Evolutionary conservation across 1,140 invertebrate species (phyloP), one percentile per base, ranked within the genome.

Genomic region (Tribolium castaneum): DNA sequence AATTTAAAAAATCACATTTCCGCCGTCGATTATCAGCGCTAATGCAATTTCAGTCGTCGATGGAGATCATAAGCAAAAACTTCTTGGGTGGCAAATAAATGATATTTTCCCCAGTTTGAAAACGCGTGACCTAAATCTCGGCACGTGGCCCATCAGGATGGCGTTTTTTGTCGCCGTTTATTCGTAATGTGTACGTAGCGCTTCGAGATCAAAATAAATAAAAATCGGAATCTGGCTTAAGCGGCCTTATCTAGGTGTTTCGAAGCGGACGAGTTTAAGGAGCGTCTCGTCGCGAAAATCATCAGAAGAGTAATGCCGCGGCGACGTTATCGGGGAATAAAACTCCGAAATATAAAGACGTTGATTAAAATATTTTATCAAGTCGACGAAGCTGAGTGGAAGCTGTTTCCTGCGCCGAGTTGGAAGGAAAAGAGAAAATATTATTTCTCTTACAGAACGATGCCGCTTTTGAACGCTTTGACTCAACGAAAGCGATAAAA

Each of bases 391-490:
- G 77, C 71, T 49, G 66, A 74, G 52, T 54, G 52, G 71, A 78
- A 78, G 77, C 77, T 74, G 77, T 74, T 78, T 78, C 71, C 77
- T 19, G 50, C 70, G 75, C 19, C 25, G 45, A 50, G 54, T 54
- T 62, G 70, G 35, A 70, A 77, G 78, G 54, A 81, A 80, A 77
- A 78, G 66, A 75, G 78, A 81, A 81, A 81, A 81, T 81, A 80
- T 81, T 81, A 81, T 81, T 81, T 76, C 80, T 75, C 77, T 79
- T 77, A 80, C 77, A 76, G 52, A 70, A 76, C 70, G 78, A 52
- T 34, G 78, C 74, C 50, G 73, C 78, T 79, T 79, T 79, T 75
- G 76, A 54, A 25, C 39, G 74, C 78, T 76, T 79, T 79, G 73
- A 70, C 71, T 75, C 45, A 14, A 59, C 14, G 54, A 25, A 59